These are phyloP conservation scores for Peromyscus attwateri DNA, from an alignment of 2,797 vertebrate species.

Conservation along the genomic window DNA sequence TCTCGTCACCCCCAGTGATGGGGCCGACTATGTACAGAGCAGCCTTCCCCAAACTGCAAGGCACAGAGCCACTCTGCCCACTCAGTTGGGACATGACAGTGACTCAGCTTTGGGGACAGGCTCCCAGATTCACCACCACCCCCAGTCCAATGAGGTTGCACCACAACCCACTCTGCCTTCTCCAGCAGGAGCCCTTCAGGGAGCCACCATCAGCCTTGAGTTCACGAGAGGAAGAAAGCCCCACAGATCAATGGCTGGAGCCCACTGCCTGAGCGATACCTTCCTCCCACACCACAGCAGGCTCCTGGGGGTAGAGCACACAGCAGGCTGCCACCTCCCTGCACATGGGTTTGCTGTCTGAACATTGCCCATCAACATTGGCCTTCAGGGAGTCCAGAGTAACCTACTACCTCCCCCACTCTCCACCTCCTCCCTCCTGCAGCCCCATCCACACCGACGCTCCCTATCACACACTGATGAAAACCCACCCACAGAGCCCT, in stretches of 20 bases:
- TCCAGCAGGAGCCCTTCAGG: slow-evolving; percentile 64
- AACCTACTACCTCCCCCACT: slow-evolving; percentile 83
- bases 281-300: neutral
- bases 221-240: neutral
- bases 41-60: slow-evolving; percentile 76
- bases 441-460: neutral
- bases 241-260: neutral
- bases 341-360: neutral
- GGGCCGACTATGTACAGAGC: slow-evolving; percentile 73
- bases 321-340: neutral
- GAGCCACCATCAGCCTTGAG: slow-evolving; percentile 61
- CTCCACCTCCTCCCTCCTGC: neutral
- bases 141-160: neutral
- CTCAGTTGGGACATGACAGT: neutral
- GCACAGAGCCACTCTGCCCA: slow-evolving; percentile 64
- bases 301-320: neutral
- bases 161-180: slow-evolving; percentile 34
- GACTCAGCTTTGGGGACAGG: neutral
- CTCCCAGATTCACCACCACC: neutral
- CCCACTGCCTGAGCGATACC: neutral
- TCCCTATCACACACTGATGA: neutral
- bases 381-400: slow-evolving; percentile 77
- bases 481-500: slow-evolving; percentile 9
- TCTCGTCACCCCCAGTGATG: slow-evolving; percentile 62
- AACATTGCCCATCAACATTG: neutral